Base-by-base conservation (phyloP, 2,888 invertebrate genomes). In the Notocelia uddmanniana region DNA sequence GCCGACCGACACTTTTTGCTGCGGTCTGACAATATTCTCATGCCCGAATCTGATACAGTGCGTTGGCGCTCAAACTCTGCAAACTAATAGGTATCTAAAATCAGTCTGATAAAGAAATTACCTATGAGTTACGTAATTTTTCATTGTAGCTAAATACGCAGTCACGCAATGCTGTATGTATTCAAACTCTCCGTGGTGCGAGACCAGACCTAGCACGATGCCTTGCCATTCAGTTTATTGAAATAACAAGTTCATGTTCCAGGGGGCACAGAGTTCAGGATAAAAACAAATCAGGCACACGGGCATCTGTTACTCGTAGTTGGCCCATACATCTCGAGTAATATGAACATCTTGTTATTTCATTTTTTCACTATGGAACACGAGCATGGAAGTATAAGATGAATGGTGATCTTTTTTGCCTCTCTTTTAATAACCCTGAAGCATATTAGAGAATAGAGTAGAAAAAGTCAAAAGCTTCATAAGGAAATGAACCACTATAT, bases 311-410 rank as follows among this genome's bases (percentile, higher is more conserved):
- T 19, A 58, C 23, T 6, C 26, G 15, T 13, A 55, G 54, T 9
- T 55, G 26, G 54, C n/a, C 15, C 15, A 9, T 26, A 55, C 54
- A 26, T 26, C 15, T 10, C 19, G 19, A 59, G 3, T 21, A 41
- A 58, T 21, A 2, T 48, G 18, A 19, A 52, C 37, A 54, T 59
- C 64, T 70, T 66, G 59, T 66, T 67, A 71, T 63, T 63, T 63
- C 63, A 62, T 26, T 48, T 19, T 45, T 67, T 72, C 55, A 60
- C 48, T 55, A 45, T 18, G 10, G 0, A 19, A 50, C 19, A 50
- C 19, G 10, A 52, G 52, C 23, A 64, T 37, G 37, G 1, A 15
- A 34, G 19, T 21, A 59, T 50, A n/a, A n/a, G n/a, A n/a, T n/a
- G n/a, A n/a, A n/a, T n/a, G n/a, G n/a, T n/a, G n/a, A n/a, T n/a